Percentiles rank a stretch among this genome's conserved stretches.
Conservation (phyloP, 2,113 vertebrate species). For the Arothron firmamentum region DNA sequence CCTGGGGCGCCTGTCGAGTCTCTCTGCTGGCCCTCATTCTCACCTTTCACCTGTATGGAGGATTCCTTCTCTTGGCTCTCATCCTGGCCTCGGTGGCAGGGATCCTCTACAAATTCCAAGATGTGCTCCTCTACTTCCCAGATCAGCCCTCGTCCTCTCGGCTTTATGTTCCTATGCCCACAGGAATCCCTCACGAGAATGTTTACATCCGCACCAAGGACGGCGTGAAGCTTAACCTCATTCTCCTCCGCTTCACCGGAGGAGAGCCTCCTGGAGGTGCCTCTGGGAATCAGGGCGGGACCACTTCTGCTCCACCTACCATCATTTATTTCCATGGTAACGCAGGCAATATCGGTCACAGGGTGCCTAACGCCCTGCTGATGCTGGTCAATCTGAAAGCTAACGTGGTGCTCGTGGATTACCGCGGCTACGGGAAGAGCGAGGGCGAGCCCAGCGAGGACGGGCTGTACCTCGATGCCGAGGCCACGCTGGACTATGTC, state of each 20-base stretch:
- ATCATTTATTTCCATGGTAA: constrained; percentile 98
- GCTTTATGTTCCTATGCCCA: constrained; percentile 95
- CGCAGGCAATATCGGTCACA: constrained; percentile 95
- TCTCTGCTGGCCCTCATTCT: constrained; percentile 95
- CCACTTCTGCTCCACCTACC: constrained; percentile 79
- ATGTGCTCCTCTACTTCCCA: constrained; percentile 95
- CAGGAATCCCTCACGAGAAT: constrained; percentile 93
- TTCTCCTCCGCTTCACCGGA: constrained; percentile 91
- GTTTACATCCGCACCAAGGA: constrained; percentile 96
- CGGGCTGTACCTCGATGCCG: constrained; percentile 89
- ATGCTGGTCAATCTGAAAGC: constrained; percentile 98
- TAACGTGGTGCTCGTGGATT: constrained; percentile 92
- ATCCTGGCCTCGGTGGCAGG: constrained; percentile 90
- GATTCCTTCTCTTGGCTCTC: constrained; percentile 84
- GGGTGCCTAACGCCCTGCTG: constrained; percentile 92
- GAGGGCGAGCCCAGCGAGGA: constrained; percentile 94
- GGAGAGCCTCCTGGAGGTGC: constrained; percentile 73
- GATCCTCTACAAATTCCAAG: constrained; percentile 97
- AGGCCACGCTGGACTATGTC: constrained; percentile 93
- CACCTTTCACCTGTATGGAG: constrained; percentile 95
- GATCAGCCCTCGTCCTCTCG: constrained; percentile 97
- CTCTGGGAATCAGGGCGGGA: constrained; percentile 69
- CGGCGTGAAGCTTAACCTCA: constrained; percentile 91
- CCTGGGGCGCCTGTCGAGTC: constrained; percentile 93
- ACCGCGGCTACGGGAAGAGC: constrained; percentile 96